Conservation (phyloP, 2,888 invertebrate species). For the Cremastinae sp. region DNA sequence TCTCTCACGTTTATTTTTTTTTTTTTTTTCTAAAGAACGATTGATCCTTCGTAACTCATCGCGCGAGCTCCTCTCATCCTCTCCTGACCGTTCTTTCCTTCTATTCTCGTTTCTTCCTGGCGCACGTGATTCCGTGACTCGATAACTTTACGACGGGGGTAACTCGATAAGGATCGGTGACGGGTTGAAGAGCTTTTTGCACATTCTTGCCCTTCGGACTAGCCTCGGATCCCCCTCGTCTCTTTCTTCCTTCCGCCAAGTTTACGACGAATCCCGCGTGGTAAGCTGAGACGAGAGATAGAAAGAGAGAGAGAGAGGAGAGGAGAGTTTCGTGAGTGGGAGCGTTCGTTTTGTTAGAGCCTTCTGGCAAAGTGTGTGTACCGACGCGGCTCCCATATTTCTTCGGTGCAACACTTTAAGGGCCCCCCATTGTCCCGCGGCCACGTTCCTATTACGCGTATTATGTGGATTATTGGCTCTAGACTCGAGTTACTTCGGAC, state of each 20-base stretch:
- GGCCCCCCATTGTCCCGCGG: slow-evolving; percentile 62
- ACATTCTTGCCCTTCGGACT: slow-evolving; percentile 49
- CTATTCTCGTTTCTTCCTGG: slow-evolving; percentile 28
- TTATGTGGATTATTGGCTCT: slow-evolving; percentile 64
- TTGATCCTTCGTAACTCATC: slow-evolving; percentile 44
- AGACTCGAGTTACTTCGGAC: slow-evolving; percentile 59
- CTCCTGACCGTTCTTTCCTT: too few relatives aligned
- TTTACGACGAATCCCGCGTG: slow-evolving; percentile 51
- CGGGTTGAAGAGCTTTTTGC: slow-evolving; percentile 55
- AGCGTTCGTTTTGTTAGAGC: slow-evolving; percentile 27
- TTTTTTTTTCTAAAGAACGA: slow-evolving; percentile 13
- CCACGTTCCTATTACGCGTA: slow-evolving; percentile 63
- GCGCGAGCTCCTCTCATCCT: neutral
- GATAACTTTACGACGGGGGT: slow-evolving; percentile 62
- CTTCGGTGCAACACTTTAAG: slow-evolving; percentile 60
- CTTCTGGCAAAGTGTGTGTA: slow-evolving; percentile 36
- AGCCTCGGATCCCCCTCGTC: slow-evolving; percentile 15
- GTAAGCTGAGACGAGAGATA: slow-evolving; percentile 57
- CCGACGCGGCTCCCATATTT: slow-evolving; percentile 58
- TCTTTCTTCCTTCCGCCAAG: slow-evolving; percentile 57
- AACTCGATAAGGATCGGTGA: slow-evolving; percentile 59
- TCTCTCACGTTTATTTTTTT: neutral
- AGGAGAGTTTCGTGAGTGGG: slow-evolving; percentile 29
- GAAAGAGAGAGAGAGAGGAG: slow-evolving; percentile 7
- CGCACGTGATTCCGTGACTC: slow-evolving; percentile 62